A percentile compares a stretch with the other conserved stretches of the same genome.
phyloP scores from a whole-genome alignment of 2,888 invertebrate genomes.

The Diaperis boleti region DNA sequence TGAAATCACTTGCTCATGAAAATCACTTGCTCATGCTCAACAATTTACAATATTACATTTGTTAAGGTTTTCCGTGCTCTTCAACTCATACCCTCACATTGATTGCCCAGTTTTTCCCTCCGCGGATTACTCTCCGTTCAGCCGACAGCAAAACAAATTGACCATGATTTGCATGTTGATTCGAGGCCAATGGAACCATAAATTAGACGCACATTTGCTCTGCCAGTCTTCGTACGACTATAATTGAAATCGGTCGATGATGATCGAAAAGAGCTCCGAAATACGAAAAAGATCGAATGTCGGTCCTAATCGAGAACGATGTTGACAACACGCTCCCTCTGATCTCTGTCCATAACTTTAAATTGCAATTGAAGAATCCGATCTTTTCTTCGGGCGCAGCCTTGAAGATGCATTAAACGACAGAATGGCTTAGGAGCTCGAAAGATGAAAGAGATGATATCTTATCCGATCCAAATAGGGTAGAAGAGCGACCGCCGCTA shows the following conservation, averaged over 20 bases:
- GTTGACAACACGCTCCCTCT: slow-evolving; percentile 11
- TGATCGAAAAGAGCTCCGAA: slow-evolving; percentile 12
- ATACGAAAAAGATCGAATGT: slow-evolving; percentile 5
- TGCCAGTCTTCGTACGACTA: slow-evolving; percentile 9
- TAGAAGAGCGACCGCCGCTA: slow-evolving; percentile 11
- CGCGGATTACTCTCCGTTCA: slow-evolving; percentile 3
- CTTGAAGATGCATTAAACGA: slow-evolving; percentile 21
- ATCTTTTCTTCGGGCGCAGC: slow-evolving; percentile 3
- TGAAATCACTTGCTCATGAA: no score
- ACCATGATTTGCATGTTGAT: slow-evolving; percentile 33
- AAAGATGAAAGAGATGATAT: slow-evolving; percentile 5
- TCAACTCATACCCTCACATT: no score
- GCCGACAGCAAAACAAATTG: slow-evolving; percentile 24
- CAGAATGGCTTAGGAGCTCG: slow-evolving; percentile 4
- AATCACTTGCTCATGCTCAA: no score
- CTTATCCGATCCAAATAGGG: slow-evolving; percentile 18
- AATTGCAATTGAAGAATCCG: slow-evolving; percentile 14
- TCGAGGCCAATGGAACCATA: slow-evolving; percentile 35
- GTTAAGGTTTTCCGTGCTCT: no score
- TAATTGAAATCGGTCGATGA: neutral
- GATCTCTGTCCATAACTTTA: slow-evolving; percentile 6
- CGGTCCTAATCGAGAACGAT: slow-evolving; percentile 11
- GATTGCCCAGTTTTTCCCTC: slow-evolving; percentile 9
- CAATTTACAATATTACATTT: no score
- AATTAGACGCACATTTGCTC: slow-evolving; percentile 25